Percentiles rank a stretch among this genome's conserved stretches.
phyloP scores from a whole-genome alignment of 2,797 vertebrate genomes.

The Steatocranus sp. region DNA sequence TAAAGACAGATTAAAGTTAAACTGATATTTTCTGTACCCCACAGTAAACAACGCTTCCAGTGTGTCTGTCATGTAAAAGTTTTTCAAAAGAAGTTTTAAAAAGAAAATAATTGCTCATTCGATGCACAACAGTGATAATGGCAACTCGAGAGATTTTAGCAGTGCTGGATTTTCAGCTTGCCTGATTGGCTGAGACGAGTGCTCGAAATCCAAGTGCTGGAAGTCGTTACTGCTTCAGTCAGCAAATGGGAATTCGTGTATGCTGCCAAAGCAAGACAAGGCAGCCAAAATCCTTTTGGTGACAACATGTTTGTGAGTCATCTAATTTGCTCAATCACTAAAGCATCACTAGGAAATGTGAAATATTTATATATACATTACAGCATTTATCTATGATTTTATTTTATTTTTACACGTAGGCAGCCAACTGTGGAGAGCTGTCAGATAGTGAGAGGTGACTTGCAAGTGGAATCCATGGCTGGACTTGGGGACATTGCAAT shows the following conservation, averaged over 20 bases:
- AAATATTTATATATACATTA: background rate
- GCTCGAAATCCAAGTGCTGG: slow-evolving; percentile 20
- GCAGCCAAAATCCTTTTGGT: slow-evolving; percentile 28
- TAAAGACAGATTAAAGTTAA: background rate
- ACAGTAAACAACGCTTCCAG: background rate
- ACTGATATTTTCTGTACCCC: background rate
- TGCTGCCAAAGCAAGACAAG: slow-evolving; percentile 17
- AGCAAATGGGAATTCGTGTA: slow-evolving; percentile 38
- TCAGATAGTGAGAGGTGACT: background rate
- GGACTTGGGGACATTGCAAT: background rate
- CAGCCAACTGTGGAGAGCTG: background rate
- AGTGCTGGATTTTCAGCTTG: background rate
- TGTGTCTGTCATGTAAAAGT: background rate
- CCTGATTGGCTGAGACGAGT: slow-evolving; percentile 16
- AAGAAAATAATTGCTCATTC: background rate
- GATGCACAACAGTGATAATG: background rate
- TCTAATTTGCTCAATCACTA: background rate
- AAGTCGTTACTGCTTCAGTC: slow-evolving; percentile 39
- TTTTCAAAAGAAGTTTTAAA: background rate
- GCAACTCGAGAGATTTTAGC: background rate
- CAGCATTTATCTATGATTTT: background rate
- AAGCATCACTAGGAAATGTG: background rate
- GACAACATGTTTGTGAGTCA: slow-evolving; percentile 19
- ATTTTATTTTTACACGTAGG: background rate
- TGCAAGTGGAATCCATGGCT: background rate